Evolutionary conservation across 2,113 vertebrate genomes (phyloP).

Genomic region (Jaculus jaculus): DNA sequence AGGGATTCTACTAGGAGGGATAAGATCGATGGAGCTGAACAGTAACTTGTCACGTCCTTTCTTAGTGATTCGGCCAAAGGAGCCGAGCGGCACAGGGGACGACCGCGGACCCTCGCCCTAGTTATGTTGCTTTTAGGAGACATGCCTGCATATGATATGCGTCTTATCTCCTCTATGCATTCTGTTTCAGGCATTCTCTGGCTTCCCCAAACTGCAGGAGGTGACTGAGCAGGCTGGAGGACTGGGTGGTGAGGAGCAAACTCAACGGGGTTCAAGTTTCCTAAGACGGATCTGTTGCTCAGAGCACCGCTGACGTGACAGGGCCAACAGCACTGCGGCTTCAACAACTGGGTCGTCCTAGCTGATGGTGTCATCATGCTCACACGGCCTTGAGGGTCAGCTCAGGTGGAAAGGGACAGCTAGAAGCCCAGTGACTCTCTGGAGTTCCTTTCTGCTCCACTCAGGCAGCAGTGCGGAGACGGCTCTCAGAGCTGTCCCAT

Average conservation of each 20-base stretch:
- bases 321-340: not conserved
- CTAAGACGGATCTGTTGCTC: not conserved
- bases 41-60: not conserved
- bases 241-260: not conserved
- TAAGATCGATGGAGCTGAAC: not conserved
- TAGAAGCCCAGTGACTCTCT: not conserved
- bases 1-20: constrained; percentile 33
- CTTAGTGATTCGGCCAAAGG: not conserved
- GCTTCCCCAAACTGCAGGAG: not conserved
- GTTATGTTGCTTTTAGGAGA: not conserved
- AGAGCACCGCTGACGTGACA: not conserved
- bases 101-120: not conserved
- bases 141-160: not conserved
- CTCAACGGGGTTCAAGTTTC: not conserved
- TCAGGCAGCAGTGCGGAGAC: not conserved
- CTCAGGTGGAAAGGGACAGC: not conserved
- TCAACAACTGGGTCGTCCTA: not conserved
- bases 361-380: not conserved
- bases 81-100: not conserved
- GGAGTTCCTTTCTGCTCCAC: not conserved
- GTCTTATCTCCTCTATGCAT: not conserved
- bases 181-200: constrained; percentile 27
- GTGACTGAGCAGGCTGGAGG: not conserved
- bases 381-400: constrained; percentile 22
- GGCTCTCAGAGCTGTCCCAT: not conserved